Evolutionary conservation across 2,113 vertebrate genomes (phyloP).

Genomic region (Cettia cetti): DNA sequence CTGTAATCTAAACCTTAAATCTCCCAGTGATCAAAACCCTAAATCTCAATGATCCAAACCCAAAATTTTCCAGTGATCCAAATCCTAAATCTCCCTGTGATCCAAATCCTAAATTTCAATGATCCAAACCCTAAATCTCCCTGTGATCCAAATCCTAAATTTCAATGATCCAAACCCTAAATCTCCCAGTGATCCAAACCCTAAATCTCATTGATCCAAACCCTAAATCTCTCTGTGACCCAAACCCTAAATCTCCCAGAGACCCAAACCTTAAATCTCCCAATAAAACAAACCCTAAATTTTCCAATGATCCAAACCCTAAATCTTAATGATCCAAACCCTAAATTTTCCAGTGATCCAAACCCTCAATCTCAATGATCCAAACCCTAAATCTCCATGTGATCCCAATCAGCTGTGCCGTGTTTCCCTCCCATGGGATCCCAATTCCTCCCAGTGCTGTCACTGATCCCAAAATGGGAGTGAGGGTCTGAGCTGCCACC

Average conservation of each 20-base stretch:
- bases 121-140: rapidly evolving
- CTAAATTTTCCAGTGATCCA: rapidly evolving
- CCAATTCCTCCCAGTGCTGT: neutral
- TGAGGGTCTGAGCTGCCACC: neutral
- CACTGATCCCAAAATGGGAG: neutral
- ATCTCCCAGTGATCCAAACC: neutral
- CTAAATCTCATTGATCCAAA: neutral
- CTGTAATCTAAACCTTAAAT: too few species aligned
- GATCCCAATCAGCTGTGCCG: neutral
- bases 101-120: neutral
- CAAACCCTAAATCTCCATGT: neutral
- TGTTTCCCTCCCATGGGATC: neutral
- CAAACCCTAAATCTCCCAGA: neutral
- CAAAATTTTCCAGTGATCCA: rapidly evolving
- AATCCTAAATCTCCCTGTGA: neutral
- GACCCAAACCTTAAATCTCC: too few species aligned
- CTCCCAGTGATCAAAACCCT: rapidly evolving
- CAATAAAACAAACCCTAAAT: neutral
- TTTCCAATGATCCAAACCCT: neutral
- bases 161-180: neutral
- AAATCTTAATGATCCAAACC: neutral
- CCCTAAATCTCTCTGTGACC: too few species aligned
- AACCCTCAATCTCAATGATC: rapidly evolving
- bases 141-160: rapidly evolving
- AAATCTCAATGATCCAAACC: neutral